These are phyloP conservation scores for Seriola aureovittata DNA, from an alignment of 2,113 vertebrate genomes.

Conservation along the genomic window DNA sequence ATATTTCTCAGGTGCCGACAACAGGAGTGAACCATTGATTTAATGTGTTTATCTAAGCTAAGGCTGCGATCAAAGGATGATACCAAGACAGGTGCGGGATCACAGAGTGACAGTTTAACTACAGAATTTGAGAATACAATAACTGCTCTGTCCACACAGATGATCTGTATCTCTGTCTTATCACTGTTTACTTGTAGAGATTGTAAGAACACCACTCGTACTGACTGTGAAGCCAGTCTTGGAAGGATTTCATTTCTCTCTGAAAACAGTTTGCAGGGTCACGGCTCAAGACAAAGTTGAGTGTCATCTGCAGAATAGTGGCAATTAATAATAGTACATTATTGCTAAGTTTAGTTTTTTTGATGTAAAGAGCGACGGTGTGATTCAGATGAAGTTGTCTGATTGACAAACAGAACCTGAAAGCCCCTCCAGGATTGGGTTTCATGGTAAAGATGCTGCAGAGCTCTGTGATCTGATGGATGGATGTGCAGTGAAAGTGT, in stretches of 20 bases:
- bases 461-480: not conserved
- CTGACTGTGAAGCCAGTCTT: not conserved
- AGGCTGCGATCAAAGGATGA: slow-evolving; percentile 5
- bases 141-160: not conserved
- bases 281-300: not conserved
- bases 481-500: not conserved
- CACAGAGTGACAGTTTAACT: not conserved
- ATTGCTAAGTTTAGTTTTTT: not conserved
- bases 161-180: not conserved
- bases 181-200: not conserved
- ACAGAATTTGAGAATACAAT: not conserved
- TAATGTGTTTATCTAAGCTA: not conserved
- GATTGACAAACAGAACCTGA: not conserved
- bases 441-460: too few species aligned
- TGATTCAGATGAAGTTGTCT: too few species aligned
- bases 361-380: not conserved
- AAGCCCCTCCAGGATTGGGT: not conserved
- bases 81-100: not conserved
- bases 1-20: not conserved
- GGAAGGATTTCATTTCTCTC: too few species aligned
- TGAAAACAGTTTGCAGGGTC: not conserved
- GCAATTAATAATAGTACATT: not conserved
- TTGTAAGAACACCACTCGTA: not conserved
- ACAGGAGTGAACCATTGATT: not conserved
- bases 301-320: not conserved